Conservation (phyloP, 2,797 vertebrate species). For the Carapus acus region DNA sequence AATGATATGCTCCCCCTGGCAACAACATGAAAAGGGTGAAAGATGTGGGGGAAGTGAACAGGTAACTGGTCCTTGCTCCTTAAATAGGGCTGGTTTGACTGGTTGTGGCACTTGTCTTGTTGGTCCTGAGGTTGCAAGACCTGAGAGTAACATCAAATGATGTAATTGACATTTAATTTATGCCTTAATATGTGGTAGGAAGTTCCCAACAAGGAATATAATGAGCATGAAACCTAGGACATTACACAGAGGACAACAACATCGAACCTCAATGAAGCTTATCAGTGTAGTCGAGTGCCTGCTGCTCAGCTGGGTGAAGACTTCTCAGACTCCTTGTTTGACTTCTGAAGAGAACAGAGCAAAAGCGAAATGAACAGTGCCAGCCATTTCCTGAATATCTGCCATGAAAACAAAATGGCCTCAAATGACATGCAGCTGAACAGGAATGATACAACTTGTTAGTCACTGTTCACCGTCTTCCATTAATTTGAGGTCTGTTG, state of each 20-base stretch:
- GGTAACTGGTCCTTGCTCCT: conserved; percentile 1
- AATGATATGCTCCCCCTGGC: conserved; percentile 23
- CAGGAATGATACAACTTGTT: background rate
- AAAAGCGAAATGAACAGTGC: too few relatives aligned
- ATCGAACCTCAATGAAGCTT: conserved; percentile 33
- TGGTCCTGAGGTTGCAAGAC: conserved; percentile 7
- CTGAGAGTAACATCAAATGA: background rate
- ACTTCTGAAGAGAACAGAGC: background rate
- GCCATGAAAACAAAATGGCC: background rate
- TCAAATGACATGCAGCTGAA: background rate
- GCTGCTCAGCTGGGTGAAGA: conserved; percentile 20
- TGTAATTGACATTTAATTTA: background rate
- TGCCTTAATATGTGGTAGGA: conserved; percentile 17
- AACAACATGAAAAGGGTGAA: conserved; percentile 23
- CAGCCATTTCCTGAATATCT: too few relatives aligned
- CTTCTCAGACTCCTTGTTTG: too few relatives aligned
- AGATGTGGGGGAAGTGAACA: conserved; percentile 4
- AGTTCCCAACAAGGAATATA: conserved; percentile 28
- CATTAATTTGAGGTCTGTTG: background rate
- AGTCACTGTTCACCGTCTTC: background rate
- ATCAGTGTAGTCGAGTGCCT: conserved; percentile 12
- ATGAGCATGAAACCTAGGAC: conserved; percentile 16
- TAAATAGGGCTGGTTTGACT: conserved; percentile 1
- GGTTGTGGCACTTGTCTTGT: background rate
- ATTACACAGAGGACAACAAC: conserved; percentile 15